These are phyloP conservation scores for Anastrepha obliqua DNA, from an alignment of 1,140 invertebrate species.

Conservation along the genomic window DNA sequence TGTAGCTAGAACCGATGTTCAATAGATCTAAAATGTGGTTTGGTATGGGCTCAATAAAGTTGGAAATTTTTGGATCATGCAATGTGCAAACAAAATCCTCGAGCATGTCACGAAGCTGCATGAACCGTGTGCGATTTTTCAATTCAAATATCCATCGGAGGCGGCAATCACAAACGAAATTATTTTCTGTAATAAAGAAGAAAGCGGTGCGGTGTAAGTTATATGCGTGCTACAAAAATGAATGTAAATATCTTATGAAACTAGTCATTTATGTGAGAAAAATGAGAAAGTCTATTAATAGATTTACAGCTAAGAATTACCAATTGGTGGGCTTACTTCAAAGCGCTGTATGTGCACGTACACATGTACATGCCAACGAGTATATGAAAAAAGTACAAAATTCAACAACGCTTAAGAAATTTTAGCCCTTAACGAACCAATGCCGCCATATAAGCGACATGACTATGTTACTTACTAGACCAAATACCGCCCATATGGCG, in stretches of 20 bases:
- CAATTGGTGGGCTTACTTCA: conserved; percentile 22
- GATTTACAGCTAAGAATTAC: conserved; percentile 54
- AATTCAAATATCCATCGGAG: conserved; percentile 84
- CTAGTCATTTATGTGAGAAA: neutral
- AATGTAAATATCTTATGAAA: conserved; percentile 51
- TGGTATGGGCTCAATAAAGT: conserved; percentile 69
- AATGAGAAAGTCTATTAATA: neutral
- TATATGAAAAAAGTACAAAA: neutral
- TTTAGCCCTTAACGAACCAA: no score
- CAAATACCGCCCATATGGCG: no score
- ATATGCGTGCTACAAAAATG: neutral
- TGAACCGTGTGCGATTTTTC: conserved; percentile 83
- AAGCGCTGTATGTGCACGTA: neutral
- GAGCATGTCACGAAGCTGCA: conserved; percentile 79
- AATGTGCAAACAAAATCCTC: conserved; percentile 82
- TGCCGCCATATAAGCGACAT: no score
- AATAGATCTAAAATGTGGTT: conserved; percentile 66
- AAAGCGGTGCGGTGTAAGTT: conserved; percentile 44
- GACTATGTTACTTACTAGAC: no score
- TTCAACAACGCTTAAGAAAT: neutral
- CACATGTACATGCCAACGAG: no score
- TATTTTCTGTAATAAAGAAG: conserved; percentile 80
- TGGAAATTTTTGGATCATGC: conserved; percentile 74
- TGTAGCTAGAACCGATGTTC: conserved; percentile 66
- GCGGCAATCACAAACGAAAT: conserved; percentile 86